phyloP scores from a whole-genome alignment of 2,888 invertebrate genomes.

The Argyra leucocephala region DNA sequence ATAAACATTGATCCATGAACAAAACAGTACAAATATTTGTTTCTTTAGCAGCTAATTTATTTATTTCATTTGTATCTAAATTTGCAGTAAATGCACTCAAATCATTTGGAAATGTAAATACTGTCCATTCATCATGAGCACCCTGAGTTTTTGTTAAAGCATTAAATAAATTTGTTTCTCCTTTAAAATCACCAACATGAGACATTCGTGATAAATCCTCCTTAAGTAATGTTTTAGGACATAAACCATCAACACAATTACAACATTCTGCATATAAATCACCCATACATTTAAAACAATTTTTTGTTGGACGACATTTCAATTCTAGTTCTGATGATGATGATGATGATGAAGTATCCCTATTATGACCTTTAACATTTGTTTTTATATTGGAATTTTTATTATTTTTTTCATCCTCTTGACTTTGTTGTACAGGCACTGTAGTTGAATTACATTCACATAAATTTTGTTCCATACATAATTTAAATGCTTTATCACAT shows the following conservation, averaged over 20 bases:
- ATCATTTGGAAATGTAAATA: not conserved
- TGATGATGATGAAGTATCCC: not conserved
- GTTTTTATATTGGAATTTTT: not conserved
- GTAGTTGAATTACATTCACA: not conserved
- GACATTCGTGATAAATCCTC: slow-evolving; percentile 54
- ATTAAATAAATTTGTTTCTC: slow-evolving; percentile 65
- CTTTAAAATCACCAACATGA: slow-evolving; percentile 68
- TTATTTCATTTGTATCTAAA: not conserved
- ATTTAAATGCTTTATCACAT: not conserved
- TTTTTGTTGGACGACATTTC: slow-evolving; percentile 44
- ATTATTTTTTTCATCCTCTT: not conserved
- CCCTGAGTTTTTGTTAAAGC: slow-evolving; percentile 57
- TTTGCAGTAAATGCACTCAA: not conserved
- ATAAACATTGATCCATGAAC: slow-evolving; percentile 14
- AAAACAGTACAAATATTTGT: slow-evolving; percentile 15
- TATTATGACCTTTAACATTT: not conserved
- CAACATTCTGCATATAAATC: slow-evolving; percentile 71
- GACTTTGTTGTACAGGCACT: not conserved
- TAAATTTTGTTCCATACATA: not conserved
- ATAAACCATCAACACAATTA: slow-evolving; percentile 33
- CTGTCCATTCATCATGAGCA: slow-evolving; percentile 2
- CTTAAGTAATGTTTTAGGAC: slow-evolving; percentile 61
- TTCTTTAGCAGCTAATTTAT: slow-evolving; percentile 9
- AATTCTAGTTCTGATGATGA: not conserved
- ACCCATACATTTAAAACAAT: slow-evolving; percentile 76